These are phyloP conservation scores for Rhodophaea formosa DNA, from an alignment of 2,888 invertebrate species.

Conservation along the genomic window DNA sequence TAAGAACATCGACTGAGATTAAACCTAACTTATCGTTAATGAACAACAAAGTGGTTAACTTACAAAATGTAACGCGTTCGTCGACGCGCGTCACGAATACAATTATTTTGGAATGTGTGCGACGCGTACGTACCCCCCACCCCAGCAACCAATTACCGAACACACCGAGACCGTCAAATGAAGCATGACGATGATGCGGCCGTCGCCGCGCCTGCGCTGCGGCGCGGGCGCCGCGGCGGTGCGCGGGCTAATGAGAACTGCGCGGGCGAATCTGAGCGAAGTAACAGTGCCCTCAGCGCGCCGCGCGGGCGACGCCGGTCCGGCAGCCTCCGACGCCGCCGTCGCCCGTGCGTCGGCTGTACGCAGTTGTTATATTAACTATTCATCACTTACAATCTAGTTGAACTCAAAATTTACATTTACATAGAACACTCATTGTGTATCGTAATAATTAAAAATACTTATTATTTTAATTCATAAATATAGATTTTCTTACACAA, in stretches of 20 bases:
- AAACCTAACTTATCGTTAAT: slow-evolving; percentile 79
- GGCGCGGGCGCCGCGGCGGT: slow-evolving; percentile 20
- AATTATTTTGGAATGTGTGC: slow-evolving; percentile 78
- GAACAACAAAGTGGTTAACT: slow-evolving; percentile 80
- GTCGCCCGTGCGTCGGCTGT: slow-evolving; percentile 27
- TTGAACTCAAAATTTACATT: slow-evolving; percentile 76
- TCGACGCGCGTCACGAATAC: slow-evolving; percentile 61
- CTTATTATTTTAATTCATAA: slow-evolving; percentile 71
- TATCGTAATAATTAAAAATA: slow-evolving; percentile 66
- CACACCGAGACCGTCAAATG: slow-evolving; percentile 36
- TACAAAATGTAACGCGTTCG: slow-evolving; percentile 65
- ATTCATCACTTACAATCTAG: slow-evolving; percentile 52
- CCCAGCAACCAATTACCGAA: slow-evolving; percentile 40
- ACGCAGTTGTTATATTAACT: slow-evolving; percentile 43
- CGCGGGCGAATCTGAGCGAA: slow-evolving; percentile 72
- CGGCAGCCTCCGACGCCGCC: slow-evolving; percentile 27
- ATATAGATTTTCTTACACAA: slow-evolving; percentile 72
- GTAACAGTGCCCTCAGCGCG: slow-evolving; percentile 51
- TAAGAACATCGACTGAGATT: slow-evolving; percentile 78
- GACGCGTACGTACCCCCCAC: slow-evolving; percentile 53
- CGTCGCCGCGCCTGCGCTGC: slow-evolving; percentile 1
- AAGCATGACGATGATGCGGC: slow-evolving; percentile 23
- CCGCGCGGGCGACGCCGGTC: slow-evolving; percentile 31
- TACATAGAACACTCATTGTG: slow-evolving; percentile 71
- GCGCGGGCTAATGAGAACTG: slow-evolving; percentile 31